Conservation (phyloP, 2,113 vertebrate genomes). For the Conger conger region DNA sequence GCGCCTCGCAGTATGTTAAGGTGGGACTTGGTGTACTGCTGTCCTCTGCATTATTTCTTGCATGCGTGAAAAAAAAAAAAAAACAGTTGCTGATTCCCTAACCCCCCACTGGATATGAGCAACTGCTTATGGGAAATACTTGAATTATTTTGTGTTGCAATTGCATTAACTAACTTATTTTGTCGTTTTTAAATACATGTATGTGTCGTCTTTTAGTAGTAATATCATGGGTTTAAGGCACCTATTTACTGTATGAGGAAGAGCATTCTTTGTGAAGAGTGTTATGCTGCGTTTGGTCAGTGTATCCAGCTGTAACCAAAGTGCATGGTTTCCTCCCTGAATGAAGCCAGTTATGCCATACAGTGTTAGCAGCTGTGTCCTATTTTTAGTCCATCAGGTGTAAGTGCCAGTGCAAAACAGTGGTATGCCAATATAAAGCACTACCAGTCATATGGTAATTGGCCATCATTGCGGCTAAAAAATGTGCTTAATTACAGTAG, state of each 20-base stretch:
- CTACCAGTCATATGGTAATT: conserved; percentile 53
- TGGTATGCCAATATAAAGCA: conserved; percentile 59
- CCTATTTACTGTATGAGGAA: conserved; percentile 16
- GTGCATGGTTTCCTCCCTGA: conserved; percentile 34
- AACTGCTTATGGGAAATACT: conserved; percentile 66
- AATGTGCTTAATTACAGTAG: conserved; percentile 47
- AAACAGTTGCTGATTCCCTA: conserved; percentile 41
- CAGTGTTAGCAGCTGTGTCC: conserved; percentile 47
- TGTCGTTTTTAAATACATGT: conserved; percentile 21
- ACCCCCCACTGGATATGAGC: conserved; percentile 39
- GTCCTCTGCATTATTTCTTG: conserved; percentile 50
- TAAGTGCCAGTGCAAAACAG: conserved; percentile 54
- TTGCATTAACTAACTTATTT: conserved; percentile 21
- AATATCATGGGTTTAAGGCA: conserved; percentile 16
- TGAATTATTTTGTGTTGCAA: conserved; percentile 61
- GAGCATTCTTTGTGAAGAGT: conserved; percentile 7
- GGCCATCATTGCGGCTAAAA: conserved; percentile 44
- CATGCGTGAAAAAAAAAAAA: conserved; percentile 65
- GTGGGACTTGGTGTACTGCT: conserved; percentile 29
- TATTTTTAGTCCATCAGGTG: conserved; percentile 24
- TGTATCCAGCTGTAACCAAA: conserved; percentile 42
- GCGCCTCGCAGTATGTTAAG: conserved; percentile 49
- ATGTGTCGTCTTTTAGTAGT: conserved; percentile 47
- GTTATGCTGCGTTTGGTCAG: conserved; percentile 11
- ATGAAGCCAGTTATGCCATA: conserved; percentile 35